Evolutionary conservation across 2,888 invertebrate species (phyloP).

Genomic region (Litoditis marina): DNA sequence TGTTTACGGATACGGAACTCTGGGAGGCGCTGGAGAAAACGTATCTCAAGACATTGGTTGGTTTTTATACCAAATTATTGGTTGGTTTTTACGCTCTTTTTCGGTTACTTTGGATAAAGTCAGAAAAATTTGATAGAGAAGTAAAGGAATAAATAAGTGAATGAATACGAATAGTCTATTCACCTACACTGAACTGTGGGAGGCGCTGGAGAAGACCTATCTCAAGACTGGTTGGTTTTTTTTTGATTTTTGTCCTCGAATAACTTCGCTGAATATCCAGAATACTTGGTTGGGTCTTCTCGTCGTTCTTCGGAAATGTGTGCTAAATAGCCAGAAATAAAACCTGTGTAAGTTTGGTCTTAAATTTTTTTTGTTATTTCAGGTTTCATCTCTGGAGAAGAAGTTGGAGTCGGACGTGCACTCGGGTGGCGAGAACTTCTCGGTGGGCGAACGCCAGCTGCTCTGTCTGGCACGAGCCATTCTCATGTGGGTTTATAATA

Average conservation of each 20-base stretch:
- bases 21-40: constrained; percentile 85
- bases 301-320: no score
- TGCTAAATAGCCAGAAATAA: no score
- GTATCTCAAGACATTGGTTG: constrained; percentile 77
- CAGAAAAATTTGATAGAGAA: no score
- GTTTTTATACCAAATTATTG: background rate
- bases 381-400: constrained; percentile 21
- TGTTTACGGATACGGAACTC: constrained; percentile 76
- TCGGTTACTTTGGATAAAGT: no score
- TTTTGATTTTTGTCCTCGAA: no score
- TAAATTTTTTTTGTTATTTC: no score
- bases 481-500: constrained; percentile 62
- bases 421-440: constrained; percentile 66
- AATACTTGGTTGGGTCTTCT: no score
- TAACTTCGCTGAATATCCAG: no score
- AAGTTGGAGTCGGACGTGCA: constrained; percentile 35
- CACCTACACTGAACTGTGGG: constrained; percentile 82
- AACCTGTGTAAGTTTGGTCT: no score
- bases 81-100: no score
- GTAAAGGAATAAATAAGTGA: no score
- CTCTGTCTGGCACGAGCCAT: constrained; percentile 70
- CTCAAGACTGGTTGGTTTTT: no score
- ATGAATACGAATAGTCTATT: constrained; percentile 82
- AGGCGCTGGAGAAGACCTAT: constrained; percentile 81
- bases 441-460: constrained; percentile 70